These are phyloP conservation scores for Xiphydria camelus DNA, from an alignment of 2,888 invertebrate genomes.

Conservation along the genomic window DNA sequence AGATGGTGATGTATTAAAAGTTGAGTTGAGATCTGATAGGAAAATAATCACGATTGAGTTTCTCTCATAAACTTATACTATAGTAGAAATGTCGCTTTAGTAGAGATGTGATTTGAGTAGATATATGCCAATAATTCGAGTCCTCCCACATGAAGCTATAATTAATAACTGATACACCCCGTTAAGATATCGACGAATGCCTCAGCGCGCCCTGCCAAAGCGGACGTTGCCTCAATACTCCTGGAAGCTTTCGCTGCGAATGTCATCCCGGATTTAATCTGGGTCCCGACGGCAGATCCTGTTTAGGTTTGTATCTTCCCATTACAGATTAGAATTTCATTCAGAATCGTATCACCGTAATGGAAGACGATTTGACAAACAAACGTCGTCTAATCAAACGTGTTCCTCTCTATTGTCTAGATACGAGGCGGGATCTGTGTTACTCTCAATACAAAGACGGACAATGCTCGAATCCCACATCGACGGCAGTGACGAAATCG, in stretches of 20 bases:
- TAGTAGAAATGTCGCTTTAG: too few species aligned
- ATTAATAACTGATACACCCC: conserved; percentile 3
- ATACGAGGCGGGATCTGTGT: conserved; percentile 80
- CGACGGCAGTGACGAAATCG: conserved; percentile 78
- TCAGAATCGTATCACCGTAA: not conserved
- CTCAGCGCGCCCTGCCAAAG: conserved; percentile 67
- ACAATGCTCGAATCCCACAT: conserved; percentile 76
- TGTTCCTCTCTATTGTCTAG: conserved; percentile 56
- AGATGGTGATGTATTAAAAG: too few species aligned
- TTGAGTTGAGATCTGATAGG: too few species aligned
- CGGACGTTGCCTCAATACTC: conserved; percentile 71
- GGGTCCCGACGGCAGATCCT: conserved; percentile 78
- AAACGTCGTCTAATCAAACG: conserved; percentile 16
- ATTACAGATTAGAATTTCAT: not conserved
- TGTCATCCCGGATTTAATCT: conserved; percentile 70
- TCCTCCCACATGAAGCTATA: conserved; percentile 1
- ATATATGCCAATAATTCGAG: too few species aligned
- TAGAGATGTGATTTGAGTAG: too few species aligned
- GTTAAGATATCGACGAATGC: conserved; percentile 70
- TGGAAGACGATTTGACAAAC: too few species aligned
- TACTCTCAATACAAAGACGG: conserved; percentile 79
- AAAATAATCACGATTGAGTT: too few species aligned
- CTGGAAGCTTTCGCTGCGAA: conserved; percentile 72
- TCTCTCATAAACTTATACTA: too few species aligned
- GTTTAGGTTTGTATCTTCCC: conserved; percentile 64